Evolutionary conservation across 2,797 vertebrate species (phyloP).

Genomic region (Hylomyscus alleni): DNA sequence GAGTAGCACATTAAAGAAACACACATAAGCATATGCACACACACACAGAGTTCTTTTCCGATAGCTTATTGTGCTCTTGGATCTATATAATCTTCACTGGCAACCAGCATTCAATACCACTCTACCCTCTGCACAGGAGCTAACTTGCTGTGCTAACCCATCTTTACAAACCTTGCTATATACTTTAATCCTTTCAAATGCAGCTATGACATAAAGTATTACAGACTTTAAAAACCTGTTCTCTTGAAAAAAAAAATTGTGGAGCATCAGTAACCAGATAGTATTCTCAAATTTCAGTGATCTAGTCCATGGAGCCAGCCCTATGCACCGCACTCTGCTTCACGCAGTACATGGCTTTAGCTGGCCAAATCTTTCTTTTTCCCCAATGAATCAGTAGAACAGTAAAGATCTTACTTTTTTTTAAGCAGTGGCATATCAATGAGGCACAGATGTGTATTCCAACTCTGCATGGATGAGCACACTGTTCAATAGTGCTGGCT

Average conservation of each 20-base stretch:
- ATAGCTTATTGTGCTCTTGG: slow-evolving; percentile 50
- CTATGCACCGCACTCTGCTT: slow-evolving; percentile 92
- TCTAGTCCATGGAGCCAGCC: slow-evolving; percentile 92
- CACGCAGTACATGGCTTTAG: slow-evolving; percentile 95
- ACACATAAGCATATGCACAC: neutral
- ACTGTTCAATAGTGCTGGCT: slow-evolving; percentile 99
- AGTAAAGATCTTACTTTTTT: slow-evolving; percentile 93
- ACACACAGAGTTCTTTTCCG: slow-evolving; percentile 68
- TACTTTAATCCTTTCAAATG: slow-evolving; percentile 85
- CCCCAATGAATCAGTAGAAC: slow-evolving; percentile 92
- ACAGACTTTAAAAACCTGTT: slow-evolving; percentile 88
- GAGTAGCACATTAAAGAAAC: slow-evolving; percentile 54
- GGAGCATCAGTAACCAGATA: slow-evolving; percentile 92
- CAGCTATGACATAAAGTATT: slow-evolving; percentile 81
- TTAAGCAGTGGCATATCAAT: slow-evolving; percentile 99
- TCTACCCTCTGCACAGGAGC: slow-evolving; percentile 27
- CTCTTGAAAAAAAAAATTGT: slow-evolving; percentile 87
- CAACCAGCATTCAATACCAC: slow-evolving; percentile 74
- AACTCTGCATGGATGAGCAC: slow-evolving; percentile 99
- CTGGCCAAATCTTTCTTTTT: slow-evolving; percentile 92
- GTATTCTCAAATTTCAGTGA: slow-evolving; percentile 94
- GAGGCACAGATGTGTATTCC: slow-evolving; percentile 99
- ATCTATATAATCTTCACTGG: slow-evolving; percentile 69
- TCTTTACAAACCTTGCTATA: slow-evolving; percentile 78
- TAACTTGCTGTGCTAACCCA: slow-evolving; percentile 69